Conservation (phyloP, 2,888 invertebrate species). For the Malacosoma neustria region DNA sequence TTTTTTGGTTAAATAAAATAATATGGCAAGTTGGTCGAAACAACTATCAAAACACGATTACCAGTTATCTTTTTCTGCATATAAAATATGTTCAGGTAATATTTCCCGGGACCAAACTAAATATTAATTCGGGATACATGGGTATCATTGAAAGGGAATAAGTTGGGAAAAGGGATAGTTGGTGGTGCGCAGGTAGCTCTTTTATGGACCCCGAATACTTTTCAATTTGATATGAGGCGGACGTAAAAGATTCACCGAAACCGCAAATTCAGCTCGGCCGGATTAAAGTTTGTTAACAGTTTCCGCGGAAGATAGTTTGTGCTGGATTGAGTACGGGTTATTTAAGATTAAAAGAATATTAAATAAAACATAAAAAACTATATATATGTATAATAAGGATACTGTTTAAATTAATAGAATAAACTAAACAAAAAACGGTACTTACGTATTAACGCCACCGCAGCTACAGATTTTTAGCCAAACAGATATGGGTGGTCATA, state of each 20-base stretch:
- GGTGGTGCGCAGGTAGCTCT: constrained; percentile 3
- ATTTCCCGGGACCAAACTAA: background rate
- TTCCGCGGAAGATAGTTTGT: background rate
- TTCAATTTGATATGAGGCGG: constrained; percentile 7
- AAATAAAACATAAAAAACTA: no score
- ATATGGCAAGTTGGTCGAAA: no score
- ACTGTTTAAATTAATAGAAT: no score
- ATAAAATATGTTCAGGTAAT: background rate
- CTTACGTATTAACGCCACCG: no score
- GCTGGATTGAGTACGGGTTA: no score
- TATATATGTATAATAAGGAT: no score
- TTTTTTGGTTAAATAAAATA: no score
- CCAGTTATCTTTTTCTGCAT: background rate
- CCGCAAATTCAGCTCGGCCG: constrained; percentile 4
- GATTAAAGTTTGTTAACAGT: constrained; percentile 7
- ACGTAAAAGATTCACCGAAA: constrained; percentile 2
- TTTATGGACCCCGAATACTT: constrained; percentile 4
- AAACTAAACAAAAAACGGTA: no score
- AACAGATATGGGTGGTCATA: no score
- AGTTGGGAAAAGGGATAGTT: constrained; percentile 8
- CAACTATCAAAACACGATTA: background rate
- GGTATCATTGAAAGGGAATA: constrained; percentile 15
- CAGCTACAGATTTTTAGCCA: no score
- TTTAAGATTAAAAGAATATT: no score
- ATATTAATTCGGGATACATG: constrained; percentile 6